A percentile compares a stretch with the other conserved stretches of the same genome.
These are phyloP conservation scores for Triops cancriformis DNA, from an alignment of 1,140 invertebrate species.

Conservation along the genomic window DNA sequence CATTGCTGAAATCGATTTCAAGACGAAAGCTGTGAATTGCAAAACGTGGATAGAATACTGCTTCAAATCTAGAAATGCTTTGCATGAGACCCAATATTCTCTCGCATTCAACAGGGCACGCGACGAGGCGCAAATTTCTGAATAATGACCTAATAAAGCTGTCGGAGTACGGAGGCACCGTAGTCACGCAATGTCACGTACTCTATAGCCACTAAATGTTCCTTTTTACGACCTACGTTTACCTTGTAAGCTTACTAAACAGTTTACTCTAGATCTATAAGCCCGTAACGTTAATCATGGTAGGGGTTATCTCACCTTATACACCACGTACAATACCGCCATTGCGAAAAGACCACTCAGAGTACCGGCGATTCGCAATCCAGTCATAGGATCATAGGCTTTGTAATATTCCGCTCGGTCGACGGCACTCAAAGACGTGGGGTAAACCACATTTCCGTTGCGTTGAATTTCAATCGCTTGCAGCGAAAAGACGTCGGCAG, in stretches of 20 bases:
- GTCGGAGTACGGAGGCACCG: background rate
- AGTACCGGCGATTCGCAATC: conserved; percentile 73
- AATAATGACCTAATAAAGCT: background rate
- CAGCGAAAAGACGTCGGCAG: background rate
- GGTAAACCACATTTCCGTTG: background rate
- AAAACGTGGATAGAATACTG: too few relatives aligned
- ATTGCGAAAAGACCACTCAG: conserved; percentile 77
- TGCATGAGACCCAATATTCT: background rate
- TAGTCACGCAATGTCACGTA: background rate
- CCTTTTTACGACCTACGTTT: background rate
- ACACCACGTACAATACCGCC: conserved; percentile 76
- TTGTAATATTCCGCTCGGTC: conserved; percentile 47
- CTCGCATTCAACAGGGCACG: background rate
- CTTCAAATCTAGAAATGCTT: too few relatives aligned
- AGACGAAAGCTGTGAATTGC: too few relatives aligned
- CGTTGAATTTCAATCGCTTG: background rate
- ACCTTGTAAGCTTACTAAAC: background rate
- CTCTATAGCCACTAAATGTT: background rate
- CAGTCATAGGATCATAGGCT: conserved; percentile 84
- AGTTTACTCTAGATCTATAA: background rate
- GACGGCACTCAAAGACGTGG: background rate
- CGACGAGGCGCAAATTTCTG: background rate
- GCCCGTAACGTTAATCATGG: background rate
- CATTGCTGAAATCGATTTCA: too few relatives aligned
- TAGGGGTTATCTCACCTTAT: conserved; percentile 51